Conservation (phyloP, 2,113 vertebrate genomes). For the Tyrannus savana region DNA sequence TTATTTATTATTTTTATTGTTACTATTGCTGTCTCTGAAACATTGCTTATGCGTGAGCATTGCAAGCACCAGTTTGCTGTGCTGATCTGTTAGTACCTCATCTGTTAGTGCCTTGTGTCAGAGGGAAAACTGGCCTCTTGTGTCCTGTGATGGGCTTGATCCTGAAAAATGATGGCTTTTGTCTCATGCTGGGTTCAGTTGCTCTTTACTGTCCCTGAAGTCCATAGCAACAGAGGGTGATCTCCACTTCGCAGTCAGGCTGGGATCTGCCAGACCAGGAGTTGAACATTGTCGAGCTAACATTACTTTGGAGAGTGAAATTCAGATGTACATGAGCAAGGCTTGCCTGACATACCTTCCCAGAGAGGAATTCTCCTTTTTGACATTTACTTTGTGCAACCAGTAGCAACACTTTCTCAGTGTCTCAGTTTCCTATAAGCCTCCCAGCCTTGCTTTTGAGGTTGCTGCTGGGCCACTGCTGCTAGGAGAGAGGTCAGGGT, state of each 20-base stretch:
- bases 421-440: neutral
- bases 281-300: neutral
- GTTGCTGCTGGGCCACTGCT: neutral
- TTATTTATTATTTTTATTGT: conserved; percentile 31
- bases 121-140: neutral
- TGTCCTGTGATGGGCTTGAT: neutral
- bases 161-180: neutral
- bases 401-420: neutral
- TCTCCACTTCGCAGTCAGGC: neutral
- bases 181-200: neutral
- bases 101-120: neutral
- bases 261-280: neutral
- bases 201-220: neutral
- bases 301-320: neutral
- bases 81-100: neutral
- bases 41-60: neutral
- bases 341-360: neutral
- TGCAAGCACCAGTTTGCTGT: neutral
- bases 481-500: neutral
- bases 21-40: neutral
- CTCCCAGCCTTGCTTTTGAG: neutral
- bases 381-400: neutral
- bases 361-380: neutral
- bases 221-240: neutral
- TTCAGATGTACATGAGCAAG: neutral